Evolutionary conservation across 2,888 invertebrate species (phyloP).

Genomic region (Caenorhabditis parvicauda): DNA sequence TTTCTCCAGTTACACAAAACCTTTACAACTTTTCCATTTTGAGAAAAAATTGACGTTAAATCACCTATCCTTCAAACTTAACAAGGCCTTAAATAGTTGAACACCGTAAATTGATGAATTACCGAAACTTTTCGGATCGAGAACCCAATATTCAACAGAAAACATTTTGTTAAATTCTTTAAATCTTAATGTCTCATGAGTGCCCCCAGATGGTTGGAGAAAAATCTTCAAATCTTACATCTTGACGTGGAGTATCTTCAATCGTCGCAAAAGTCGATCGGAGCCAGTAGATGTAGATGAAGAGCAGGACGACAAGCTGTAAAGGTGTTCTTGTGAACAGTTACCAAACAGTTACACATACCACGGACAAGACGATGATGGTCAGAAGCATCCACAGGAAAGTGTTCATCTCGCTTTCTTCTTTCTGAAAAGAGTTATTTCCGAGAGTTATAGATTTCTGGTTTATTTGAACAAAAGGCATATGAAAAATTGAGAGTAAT

Average conservation of each 20-base stretch:
- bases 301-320: slow-evolving; percentile 9
- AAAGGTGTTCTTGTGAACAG: neutral
- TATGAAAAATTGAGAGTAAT: too few species aligned
- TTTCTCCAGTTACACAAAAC: too few species aligned
- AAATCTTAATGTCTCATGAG: too few species aligned
- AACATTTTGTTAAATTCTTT: slow-evolving; percentile 9
- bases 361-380: slow-evolving; percentile 5
- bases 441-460: neutral
- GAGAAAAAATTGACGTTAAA: too few species aligned
- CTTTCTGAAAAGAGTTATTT: neutral
- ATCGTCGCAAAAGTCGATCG: slow-evolving; percentile 11
- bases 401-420: neutral
- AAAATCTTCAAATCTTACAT: too few species aligned
- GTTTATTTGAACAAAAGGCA: neutral
- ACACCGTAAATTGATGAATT: too few species aligned
- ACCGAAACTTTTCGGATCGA: neutral
- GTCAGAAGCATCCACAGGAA: slow-evolving; percentile 14
- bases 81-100: too few species aligned
- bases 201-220: too few species aligned
- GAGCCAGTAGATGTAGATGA: slow-evolving; percentile 22
- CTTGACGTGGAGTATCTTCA: too few species aligned
- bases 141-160: too few species aligned
- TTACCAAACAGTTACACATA: neutral
- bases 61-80: too few species aligned
- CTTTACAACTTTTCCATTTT: too few species aligned